Evolutionary conservation across 2,113 vertebrate genomes (phyloP).

Genomic region (Acanthisitta chloris): DNA sequence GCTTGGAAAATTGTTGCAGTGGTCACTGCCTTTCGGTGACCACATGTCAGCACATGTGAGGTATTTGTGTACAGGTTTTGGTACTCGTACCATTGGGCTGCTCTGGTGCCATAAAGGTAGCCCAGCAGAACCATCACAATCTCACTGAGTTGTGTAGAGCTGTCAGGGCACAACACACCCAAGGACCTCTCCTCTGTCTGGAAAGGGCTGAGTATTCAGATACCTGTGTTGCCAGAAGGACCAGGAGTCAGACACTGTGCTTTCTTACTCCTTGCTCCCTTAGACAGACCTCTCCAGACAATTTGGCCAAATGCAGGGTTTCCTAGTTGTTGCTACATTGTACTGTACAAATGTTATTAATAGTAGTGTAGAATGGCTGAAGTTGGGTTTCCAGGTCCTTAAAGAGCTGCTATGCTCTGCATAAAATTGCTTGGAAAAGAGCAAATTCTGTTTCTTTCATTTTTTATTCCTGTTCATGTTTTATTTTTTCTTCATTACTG

Average conservation of each 20-base stretch:
- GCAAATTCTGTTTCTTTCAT: neutral
- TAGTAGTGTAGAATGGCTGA: neutral
- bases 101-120: neutral
- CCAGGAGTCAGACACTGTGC: neutral
- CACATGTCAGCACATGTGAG: rapidly evolving
- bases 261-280: neutral
- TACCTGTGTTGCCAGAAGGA: neutral
- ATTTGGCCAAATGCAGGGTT: neutral
- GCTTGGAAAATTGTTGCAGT: neutral
- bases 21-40: neutral
- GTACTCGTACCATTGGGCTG: neutral
- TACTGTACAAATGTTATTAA: neutral
- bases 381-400: neutral
- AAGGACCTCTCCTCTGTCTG: neutral
- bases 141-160: neutral
- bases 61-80: neutral
- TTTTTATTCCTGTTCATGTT: neutral
- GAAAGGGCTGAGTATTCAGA: neutral
- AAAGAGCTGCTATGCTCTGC: neutral
- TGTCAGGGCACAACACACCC: neutral
- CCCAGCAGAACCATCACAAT: neutral
- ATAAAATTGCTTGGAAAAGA: neutral
- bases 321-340: neutral
- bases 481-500: neutral
- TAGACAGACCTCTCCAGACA: neutral